Evolutionary conservation across 2,797 vertebrate species (phyloP).

Genomic region (Cottoperca gobio): DNA sequence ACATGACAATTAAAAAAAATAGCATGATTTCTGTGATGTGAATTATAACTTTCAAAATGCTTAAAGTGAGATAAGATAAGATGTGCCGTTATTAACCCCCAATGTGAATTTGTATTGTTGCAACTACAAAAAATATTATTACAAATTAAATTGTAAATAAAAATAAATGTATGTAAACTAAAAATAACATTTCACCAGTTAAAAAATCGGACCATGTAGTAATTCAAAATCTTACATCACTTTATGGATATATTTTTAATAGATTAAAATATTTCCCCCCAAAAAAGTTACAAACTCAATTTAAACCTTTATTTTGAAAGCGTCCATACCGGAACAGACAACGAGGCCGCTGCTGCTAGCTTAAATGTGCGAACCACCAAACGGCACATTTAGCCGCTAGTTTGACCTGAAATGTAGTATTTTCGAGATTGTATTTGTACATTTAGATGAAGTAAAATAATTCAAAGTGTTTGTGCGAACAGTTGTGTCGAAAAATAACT

Average conservation of each 20-base stretch:
- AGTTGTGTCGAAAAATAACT: fast-evolving
- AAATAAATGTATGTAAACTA: no score
- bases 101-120: not conserved
- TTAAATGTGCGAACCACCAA: conserved; percentile 16
- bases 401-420: not conserved
- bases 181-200: no score
- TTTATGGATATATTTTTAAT: not conserved
- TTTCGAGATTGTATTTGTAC: fast-evolving
- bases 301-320: conserved; percentile 55
- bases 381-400: conserved; percentile 6
- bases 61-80: not conserved
- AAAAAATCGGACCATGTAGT: no score
- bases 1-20: not conserved
- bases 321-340: not conserved
- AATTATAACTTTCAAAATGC: not conserved
- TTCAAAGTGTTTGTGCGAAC: fast-evolving
- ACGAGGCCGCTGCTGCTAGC: not conserved
- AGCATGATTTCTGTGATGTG: not conserved
- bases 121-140: not conserved
- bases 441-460: fast-evolving
- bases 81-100: no score
- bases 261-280: not conserved
- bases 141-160: no score
- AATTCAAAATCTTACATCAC: not conserved
- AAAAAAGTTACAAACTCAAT: fast-evolving